These are phyloP conservation scores for Hippopotamus amphibius DNA, from an alignment of 2,113 vertebrate genomes.

Conservation along the genomic window DNA sequence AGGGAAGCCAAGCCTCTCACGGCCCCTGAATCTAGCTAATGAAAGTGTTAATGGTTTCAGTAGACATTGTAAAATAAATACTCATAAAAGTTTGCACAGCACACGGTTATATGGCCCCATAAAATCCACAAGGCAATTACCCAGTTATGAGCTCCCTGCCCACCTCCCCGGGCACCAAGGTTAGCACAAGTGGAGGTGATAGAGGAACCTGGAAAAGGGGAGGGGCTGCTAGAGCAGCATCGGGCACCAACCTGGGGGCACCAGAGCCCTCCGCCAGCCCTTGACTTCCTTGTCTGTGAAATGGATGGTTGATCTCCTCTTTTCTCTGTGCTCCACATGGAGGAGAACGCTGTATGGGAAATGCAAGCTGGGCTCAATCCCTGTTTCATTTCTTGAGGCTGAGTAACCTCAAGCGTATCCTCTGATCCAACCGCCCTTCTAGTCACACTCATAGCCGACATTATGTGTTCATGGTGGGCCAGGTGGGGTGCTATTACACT, in stretches of 20 bases:
- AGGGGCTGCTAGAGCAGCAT: not conserved
- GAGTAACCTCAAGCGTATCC: not conserved
- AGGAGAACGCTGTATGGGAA: not conserved
- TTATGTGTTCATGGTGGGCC: not conserved
- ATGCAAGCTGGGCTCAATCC: not conserved
- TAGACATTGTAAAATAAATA: conserved; percentile 79
- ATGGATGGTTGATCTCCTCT: not conserved
- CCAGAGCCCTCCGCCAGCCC: not conserved
- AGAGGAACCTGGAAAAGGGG: not conserved
- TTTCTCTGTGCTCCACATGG: not conserved
- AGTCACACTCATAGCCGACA: not conserved
- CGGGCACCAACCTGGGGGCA: not conserved
- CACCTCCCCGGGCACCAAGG: not conserved
- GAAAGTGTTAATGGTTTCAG: conserved; percentile 75
- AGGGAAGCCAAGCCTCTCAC: conserved; percentile 32
- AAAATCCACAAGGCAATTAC: conserved; percentile 77
- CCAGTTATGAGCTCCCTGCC: conserved; percentile 66
- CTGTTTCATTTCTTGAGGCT: not conserved
- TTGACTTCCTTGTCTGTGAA: not conserved
- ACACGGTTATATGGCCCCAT: conserved; percentile 59
- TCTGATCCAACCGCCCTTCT: not conserved
- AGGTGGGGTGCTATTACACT: accelerated
- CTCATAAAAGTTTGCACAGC: conserved; percentile 75
- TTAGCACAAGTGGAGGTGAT: conserved; percentile 50
- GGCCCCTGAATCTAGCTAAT: conserved; percentile 73